A percentile compares a stretch with the other conserved stretches of the same genome.
These are phyloP conservation scores for Globodera rostochiensis DNA, from an alignment of 1,140 invertebrate species.

Conservation along the genomic window DNA sequence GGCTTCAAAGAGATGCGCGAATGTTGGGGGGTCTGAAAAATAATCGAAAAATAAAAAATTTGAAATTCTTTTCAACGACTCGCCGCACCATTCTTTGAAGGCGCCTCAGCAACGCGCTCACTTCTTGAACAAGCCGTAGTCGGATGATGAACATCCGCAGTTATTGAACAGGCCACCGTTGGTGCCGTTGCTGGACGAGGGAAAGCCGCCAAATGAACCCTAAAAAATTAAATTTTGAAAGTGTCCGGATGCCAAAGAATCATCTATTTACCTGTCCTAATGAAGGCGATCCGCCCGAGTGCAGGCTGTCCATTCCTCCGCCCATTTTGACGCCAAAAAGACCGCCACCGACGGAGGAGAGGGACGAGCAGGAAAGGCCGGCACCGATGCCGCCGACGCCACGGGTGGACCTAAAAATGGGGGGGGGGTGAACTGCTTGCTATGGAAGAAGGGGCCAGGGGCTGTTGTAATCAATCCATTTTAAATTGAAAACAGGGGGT, in stretches of 20 bases:
- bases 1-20: too few relatives aligned
- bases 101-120: background rate
- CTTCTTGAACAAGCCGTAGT: conserved; percentile 39
- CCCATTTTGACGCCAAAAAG: conserved; percentile 26
- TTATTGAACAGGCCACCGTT: conserved; percentile 30
- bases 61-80: background rate
- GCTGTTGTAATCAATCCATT: too few relatives aligned
- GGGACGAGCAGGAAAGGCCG: conserved; percentile 36
- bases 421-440: too few relatives aligned
- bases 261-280: conserved; percentile 10
- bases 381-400: conserved; percentile 57
- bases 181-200: background rate
- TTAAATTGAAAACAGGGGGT: too few relatives aligned
- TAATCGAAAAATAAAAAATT: too few relatives aligned
- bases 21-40: too few relatives aligned
- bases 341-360: conserved; percentile 18
- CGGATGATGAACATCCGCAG: conserved; percentile 32
- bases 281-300: background rate
- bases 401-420: conserved; percentile 47
- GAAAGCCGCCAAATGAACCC: conserved; percentile 4
- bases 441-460: too few relatives aligned
- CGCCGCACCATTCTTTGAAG: background rate
- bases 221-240: conserved; percentile 16
- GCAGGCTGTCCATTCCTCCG: conserved; percentile 25
- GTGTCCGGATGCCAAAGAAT: background rate